phyloP scores from a whole-genome alignment of 2,113 vertebrate species.

The Choloepus hoffmanni region DNA sequence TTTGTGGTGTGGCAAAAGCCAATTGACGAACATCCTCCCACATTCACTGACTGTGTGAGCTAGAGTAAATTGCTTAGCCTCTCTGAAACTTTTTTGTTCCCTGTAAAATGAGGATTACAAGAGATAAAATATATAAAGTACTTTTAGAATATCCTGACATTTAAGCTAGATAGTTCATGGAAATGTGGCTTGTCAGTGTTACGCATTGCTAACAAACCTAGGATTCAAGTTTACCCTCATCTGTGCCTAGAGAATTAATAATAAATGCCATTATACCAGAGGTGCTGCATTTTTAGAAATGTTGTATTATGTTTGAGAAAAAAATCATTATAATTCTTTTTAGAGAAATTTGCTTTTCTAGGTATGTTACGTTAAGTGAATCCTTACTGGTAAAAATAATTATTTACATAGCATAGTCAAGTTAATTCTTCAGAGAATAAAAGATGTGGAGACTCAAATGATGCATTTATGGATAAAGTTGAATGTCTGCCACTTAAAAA shows the following conservation, averaged over 20 bases:
- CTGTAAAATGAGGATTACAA: background rate
- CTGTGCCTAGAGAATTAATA: conserved; percentile 17
- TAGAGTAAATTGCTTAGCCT: conserved; percentile 39
- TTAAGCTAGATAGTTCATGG: conserved; percentile 46
- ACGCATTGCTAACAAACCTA: conserved; percentile 13
- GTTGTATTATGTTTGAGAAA: background rate
- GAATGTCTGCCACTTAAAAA: background rate
- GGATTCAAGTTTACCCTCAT: conserved; percentile 36
- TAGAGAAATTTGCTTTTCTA: conserved; percentile 35
- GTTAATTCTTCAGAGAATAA: conserved; percentile 43
- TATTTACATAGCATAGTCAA: background rate
- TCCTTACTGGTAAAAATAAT: conserved; percentile 6
- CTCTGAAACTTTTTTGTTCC: conserved; percentile 19
- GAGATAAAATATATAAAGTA: conserved; percentile 44
- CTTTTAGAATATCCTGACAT: conserved; percentile 31
- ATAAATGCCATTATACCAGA: conserved; percentile 28
- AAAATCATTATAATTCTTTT: background rate
- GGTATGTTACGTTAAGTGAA: conserved; percentile 1
- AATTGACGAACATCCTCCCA: conserved; percentile 29
- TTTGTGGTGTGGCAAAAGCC: conserved; percentile 39
- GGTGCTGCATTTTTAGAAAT: conserved; percentile 14
- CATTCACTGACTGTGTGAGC: background rate
- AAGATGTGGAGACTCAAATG: conserved; percentile 51
- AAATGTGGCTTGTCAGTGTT: conserved; percentile 32
- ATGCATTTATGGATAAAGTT: conserved; percentile 35